Base-by-base conservation (phyloP, 35 echinoderm and acorn worm species). In the Acanthaster planci region DNA sequence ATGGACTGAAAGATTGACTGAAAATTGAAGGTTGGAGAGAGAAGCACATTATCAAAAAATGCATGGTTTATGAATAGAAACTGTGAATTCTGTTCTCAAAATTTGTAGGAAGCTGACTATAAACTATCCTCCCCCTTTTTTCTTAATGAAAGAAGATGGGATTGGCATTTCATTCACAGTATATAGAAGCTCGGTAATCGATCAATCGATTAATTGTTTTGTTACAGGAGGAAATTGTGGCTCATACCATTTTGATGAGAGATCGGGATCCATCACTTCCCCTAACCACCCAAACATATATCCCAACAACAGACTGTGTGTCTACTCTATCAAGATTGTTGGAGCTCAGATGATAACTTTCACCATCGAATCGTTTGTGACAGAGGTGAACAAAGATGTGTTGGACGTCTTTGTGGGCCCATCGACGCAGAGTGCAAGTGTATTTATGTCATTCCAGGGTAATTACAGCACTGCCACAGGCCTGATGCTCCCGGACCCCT, bases 151-250 rank as follows among this genome's bases (percentile, higher is more conserved):
- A n/a, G n/a, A n/a, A n/a, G n/a, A n/a, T n/a, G n/a, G 42, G 42
- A 4, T 6, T 47, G 42, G 42, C 42, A 47, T 47, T 47, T 4
- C 42, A 47, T 47, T 4, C 42, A 47, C 4, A 47, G 12, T 6
- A 47, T 47, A 47, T 12, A 47, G 12, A 47, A 47, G 4, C 42
- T 47, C 42, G 12, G 42, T 47, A 12, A 47, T 47, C 12, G 4
- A 47, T 6, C 4, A 47, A 12, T 47, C 4, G 12, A 47, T 72
- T 44, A 0, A 2, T 77, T 78, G 2, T 85, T 40, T 85, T 16
- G 9, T 54, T 85, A 9, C 78, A 92, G 90, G 77, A 0, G 39
- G 18, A 37, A 92, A 87, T 60, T 92, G 90, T 80, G 90, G 90
- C 26, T 56, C 42, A 4, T 40, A 19, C 26, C 64, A 8, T 86